Evolutionary conservation across 1,140 invertebrate species (phyloP), one percentile per base, ranked within the genome.

Genomic region (Temnothorax curvispinosus): DNA sequence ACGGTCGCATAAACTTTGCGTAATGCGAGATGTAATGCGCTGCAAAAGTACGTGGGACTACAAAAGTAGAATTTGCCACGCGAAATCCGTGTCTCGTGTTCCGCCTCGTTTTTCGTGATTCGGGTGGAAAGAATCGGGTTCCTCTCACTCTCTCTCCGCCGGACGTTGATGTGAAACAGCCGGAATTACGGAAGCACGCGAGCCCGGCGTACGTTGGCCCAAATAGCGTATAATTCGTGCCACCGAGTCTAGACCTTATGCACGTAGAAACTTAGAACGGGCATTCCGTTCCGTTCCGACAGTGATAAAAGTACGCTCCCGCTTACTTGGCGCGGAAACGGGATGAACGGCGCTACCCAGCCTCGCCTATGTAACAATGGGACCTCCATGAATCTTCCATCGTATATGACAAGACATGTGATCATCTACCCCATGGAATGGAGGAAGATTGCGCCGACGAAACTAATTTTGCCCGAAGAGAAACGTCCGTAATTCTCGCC

Each of bases 251-350:
- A 60, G 80, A 84, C 8, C 21, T 84, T 60, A 84, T 84, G 54
- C 80, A 27, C 41, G 69, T 60, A 32, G 54, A 62, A 75, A 18
- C 27, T 75, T 84, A 18, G 54, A 50, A 47, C 27, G 69, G 9
- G 41, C 69, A 71, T 74, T 82, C 80, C 80, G 18, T 62, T 84
- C 13, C 11, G 3, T 27, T 27, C 27, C 69, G 80, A 84, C 80
- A 62, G 80, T 84, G 80, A 84, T 84, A 84, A 84, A 84, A 84
- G 69, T 75, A 60, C 32, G 54, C n/a, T 75, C 47, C 38, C 52
- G 41, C 69, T 44, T 58, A 74, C 67, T 82, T 82, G 78, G 78
- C 67, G 54, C 27, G 67, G 18, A 74, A 60, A n/a, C 41, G 69
- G 56, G 32, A 75, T 74, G 69, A 67, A 69, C 35, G 62, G 65